These are phyloP conservation scores for Prionace glauca DNA, from an alignment of 2,797 vertebrate species.

Conservation along the genomic window DNA sequence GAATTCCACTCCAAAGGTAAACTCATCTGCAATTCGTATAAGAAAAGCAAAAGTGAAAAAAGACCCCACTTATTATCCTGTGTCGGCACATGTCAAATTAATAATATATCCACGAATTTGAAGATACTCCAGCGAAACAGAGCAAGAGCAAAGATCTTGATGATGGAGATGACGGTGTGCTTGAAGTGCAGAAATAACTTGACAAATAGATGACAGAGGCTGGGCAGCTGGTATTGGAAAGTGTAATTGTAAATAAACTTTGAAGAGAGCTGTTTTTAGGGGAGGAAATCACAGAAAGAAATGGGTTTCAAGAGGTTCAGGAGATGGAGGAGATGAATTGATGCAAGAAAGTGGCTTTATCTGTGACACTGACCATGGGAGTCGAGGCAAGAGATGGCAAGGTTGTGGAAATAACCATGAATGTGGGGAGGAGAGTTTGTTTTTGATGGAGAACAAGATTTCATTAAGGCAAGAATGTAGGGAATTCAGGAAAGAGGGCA, in stretches of 20 bases:
- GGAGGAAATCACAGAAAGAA: too few species aligned
- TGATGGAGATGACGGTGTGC: neutral
- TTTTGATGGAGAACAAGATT: neutral
- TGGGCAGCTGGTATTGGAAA: neutral
- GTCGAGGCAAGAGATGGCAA: neutral
- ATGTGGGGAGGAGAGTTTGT: neutral
- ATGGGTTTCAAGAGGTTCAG: neutral
- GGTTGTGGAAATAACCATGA: neutral
- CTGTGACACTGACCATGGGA: neutral
- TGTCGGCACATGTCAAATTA: neutral
- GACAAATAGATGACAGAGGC: neutral
- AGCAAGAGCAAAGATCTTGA: neutral
- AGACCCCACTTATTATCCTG: neutral
- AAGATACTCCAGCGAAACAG: neutral
- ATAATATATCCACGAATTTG: neutral
- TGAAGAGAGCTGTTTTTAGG: neutral
- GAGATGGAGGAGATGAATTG: neutral
- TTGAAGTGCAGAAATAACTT: neutral
- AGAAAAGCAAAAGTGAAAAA: neutral
- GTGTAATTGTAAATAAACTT: neutral
- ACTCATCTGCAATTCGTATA: neutral
- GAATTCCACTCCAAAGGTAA: neutral
- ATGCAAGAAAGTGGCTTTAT: neutral
- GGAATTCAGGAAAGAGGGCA: neutral
- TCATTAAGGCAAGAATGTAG: neutral